Base-by-base conservation (phyloP, 2,888 invertebrate species). In the Heliconius charithonia region DNA sequence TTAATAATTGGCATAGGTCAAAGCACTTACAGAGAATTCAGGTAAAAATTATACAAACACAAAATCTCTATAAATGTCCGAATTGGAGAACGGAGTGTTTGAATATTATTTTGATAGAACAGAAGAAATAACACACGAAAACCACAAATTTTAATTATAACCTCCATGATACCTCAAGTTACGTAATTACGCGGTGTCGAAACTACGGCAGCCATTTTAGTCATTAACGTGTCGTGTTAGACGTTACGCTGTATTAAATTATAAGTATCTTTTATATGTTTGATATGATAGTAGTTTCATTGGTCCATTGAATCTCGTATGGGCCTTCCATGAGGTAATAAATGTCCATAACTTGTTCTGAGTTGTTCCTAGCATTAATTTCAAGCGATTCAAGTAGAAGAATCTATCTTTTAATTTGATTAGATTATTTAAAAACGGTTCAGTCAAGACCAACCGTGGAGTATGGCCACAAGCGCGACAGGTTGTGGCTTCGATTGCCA, bases 121-220 rank as follows among this genome's bases (percentile, higher is more conserved):
- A 71, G 51, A n/a, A 56, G 27, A 56, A 71, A 76, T 63, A n/a
- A 27, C 29, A 70, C 63, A 32, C 27, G 45, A 76, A 76, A 76
- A 78, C 59, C 78, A 77, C 79, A 78, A 73, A 32, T 77, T 77
- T 80, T 82, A 82, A 78, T 82, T 82, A 82, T 79, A 79, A 37
- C 65, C 71, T 75, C 78, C 82, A 80, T 81, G 81, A 82, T 82
- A 82, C 79, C 79, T 76, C 78, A 66, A 75, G 79, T 81, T 82
- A 76, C 81, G 82, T 82, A 83, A 83, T 83, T 83, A 82, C 79
- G 45, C 77, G 75, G 78, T 80, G 81, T 82, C 81, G 82, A 82
- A 81, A 83, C 71, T 67, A 67, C 82, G 75, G 80, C 82, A 79
- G 80, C 80, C 76, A 82, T 82, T 82, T 83, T 79, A 77, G 77